Evolutionary conservation across 2,888 invertebrate species (phyloP).

Genomic region (Thelaira solivaga): DNA sequence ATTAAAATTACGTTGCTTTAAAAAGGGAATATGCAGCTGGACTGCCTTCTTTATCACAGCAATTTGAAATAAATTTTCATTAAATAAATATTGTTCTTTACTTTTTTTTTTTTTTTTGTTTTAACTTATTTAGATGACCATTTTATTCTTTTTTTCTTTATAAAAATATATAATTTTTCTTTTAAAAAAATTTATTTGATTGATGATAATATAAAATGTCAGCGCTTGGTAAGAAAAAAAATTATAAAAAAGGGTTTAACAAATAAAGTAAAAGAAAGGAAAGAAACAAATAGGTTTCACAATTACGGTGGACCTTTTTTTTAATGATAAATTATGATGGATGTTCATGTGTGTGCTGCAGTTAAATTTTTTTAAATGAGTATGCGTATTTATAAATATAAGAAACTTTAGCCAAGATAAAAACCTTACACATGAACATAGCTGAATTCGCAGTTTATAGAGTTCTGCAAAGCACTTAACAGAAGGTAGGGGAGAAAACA

Average conservation of each 20-base stretch:
- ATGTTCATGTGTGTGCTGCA: too few relatives aligned
- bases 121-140: background rate
- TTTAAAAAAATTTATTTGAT: slow-evolving; percentile 37
- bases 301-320: slow-evolving; percentile 33
- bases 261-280: background rate
- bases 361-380: too few relatives aligned
- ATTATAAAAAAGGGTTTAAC: too few relatives aligned
- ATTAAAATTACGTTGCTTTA: slow-evolving; percentile 41
- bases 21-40: slow-evolving; percentile 22
- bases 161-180: slow-evolving; percentile 18
- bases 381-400: too few relatives aligned
- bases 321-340: slow-evolving; percentile 55
- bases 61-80: slow-evolving; percentile 17
- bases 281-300: slow-evolving; percentile 26
- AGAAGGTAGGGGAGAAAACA: too few relatives aligned
- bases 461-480: too few relatives aligned
- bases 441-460: too few relatives aligned
- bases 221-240: too few relatives aligned
- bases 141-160: slow-evolving; percentile 11
- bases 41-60: too few relatives aligned
- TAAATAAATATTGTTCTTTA: slow-evolving; percentile 37
- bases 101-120: background rate
- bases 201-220: slow-evolving; percentile 61
- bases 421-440: too few relatives aligned
- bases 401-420: too few relatives aligned